Base-by-base conservation (phyloP, 1,140 invertebrate species). In the Drosophila kohkoa region DNA sequence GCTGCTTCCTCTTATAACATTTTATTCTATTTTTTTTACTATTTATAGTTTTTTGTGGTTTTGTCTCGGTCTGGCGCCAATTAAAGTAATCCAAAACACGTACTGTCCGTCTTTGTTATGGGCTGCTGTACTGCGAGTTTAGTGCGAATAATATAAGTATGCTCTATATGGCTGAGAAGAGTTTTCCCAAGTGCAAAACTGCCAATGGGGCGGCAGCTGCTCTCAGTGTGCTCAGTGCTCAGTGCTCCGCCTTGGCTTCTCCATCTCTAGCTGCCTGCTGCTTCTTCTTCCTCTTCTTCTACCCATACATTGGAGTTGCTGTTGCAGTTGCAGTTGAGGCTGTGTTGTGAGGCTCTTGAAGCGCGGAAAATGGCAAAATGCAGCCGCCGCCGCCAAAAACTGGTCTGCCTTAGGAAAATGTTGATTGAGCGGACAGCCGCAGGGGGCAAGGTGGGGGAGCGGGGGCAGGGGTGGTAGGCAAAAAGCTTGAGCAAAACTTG, bases 301-400 rank as follows among this genome's bases (percentile, higher is more conserved):
- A 7, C n/a, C 8, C 13, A 8, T 30, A 32, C 28, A 32, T 15
- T 54, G 6, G 3, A 54, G 51, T 54, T 62, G 6, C 20, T 41
- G 38, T n/a, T 64, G 32, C 38, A n/a, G 38, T 41, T 52, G 62
- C 35, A 5, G 48, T 7, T 55, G 28, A 32, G 5, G 60, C 45
- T 55, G 8, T 35, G 8, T 35, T 35, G 48, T 58, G 49, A 55
- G 67, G 66, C 73, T 75, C 60, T 72, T 87, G 71, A 79, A 87
- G 78, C 77, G 78, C 85, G 83, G 86, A 88, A 88, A 88, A 88
- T 89, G 83, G 83, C 81, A 88, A 88, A 82, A 77, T 77, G 70
- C 75, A 77, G 75, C 75, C 85, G 77, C 85, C 85, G 75, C 74
- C 85, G 77, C 85, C 85, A 79, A 88, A 88, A 88, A 89, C 85